A percentile compares a stretch with the other conserved stretches of the same genome.
Evolutionary conservation across 2,113 vertebrate species (phyloP).

Genomic region (Baryphthengus martii): DNA sequence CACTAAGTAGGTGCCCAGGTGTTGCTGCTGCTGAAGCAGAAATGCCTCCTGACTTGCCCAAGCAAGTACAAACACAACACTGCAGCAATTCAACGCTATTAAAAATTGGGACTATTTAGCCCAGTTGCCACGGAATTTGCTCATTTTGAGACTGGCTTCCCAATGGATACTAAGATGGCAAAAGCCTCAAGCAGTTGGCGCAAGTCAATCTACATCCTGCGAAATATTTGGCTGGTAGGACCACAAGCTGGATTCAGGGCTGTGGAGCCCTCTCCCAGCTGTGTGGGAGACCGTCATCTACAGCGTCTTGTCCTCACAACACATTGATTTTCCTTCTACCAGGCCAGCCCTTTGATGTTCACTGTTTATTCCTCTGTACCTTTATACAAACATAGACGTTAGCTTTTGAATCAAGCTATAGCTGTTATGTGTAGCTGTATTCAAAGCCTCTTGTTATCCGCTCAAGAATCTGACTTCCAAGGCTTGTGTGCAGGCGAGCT

Average conservation of each 20-base stretch:
- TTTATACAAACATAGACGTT: too few relatives aligned
- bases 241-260: background rate
- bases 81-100: background rate
- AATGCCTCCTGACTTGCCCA: background rate
- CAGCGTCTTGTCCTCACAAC: accelerated
- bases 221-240: background rate
- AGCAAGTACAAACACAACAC: too few relatives aligned
- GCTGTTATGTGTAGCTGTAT: accelerated
- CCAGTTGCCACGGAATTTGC: background rate
- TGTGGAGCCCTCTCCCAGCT: background rate
- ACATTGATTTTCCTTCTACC: background rate
- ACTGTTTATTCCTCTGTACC: background rate
- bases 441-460: background rate
- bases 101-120: background rate
- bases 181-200: background rate
- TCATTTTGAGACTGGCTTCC: background rate
- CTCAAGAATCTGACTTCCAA: background rate
- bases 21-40: background rate
- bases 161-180: background rate
- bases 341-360: background rate
- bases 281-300: accelerated
- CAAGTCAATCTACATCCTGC: background rate
- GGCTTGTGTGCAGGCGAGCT: background rate
- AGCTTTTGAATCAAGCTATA: background rate
- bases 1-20: background rate